Conservation (phyloP, 2,797 vertebrate genomes). For the Pangasius sanitwongsei region DNA sequence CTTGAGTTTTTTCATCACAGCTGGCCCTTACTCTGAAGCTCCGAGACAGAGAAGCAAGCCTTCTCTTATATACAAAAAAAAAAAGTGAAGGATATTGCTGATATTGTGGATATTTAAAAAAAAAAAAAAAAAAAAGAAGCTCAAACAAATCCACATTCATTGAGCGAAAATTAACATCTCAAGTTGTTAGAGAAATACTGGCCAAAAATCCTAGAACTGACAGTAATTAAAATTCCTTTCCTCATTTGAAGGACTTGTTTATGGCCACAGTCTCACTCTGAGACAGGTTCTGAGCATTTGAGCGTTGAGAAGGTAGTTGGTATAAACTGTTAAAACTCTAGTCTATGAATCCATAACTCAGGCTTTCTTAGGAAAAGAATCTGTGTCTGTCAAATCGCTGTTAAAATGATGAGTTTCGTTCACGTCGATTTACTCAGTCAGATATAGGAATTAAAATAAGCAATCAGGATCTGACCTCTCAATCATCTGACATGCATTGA, state of each 20-base stretch:
- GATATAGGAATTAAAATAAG: background rate
- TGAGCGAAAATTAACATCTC: background rate
- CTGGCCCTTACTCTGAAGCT: conserved; percentile 9
- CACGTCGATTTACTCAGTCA: background rate
- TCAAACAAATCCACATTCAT: background rate
- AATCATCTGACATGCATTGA: background rate
- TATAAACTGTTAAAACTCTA: background rate
- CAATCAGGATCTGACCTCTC: background rate
- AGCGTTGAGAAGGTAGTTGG: background rate
- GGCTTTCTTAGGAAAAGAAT: background rate
- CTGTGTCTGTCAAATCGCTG: background rate
- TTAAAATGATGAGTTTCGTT: background rate
- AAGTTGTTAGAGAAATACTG: background rate
- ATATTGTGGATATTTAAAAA: background rate
- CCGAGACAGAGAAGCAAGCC: background rate
- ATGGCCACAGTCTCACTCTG: background rate
- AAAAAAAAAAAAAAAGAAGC: background rate
- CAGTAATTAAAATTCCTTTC: background rate
- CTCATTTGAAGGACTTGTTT: background rate
- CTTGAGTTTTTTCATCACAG: background rate
- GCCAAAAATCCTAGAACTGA: background rate
- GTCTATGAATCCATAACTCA: background rate
- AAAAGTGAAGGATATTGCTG: background rate
- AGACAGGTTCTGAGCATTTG: background rate
- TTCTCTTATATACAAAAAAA: background rate